Conservation (phyloP, 2,888 invertebrate species). For the Nematopogon swammerdamellus region DNA sequence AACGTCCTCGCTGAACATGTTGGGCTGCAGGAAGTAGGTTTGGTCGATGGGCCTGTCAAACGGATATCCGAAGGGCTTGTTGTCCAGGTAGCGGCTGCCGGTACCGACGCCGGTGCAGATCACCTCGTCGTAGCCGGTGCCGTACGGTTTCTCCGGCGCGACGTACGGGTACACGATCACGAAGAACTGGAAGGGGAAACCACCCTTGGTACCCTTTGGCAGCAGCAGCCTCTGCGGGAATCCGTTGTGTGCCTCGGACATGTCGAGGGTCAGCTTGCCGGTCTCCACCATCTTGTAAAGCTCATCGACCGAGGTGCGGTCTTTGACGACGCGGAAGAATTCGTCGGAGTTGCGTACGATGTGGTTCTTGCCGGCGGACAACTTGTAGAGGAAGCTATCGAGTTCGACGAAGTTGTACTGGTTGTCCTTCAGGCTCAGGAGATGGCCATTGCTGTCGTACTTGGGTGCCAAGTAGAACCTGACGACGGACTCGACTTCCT, state of each 20-base stretch:
- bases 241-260: conserved; percentile 51
- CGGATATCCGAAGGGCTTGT: conserved; percentile 55
- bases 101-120: conserved; percentile 2
- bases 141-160: conserved; percentile 29
- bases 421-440: conserved; percentile 48
- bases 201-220: conserved; percentile 67
- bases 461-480: conserved; percentile 70
- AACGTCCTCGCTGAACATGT: conserved; percentile 60
- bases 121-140: conserved; percentile 22
- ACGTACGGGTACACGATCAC: conserved; percentile 58
- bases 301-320: conserved; percentile 58
- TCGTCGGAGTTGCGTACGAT: conserved; percentile 64
- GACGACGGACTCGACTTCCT: conserved; percentile 53
- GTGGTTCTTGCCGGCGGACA: conserved; percentile 61
- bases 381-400: conserved; percentile 56
- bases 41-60: conserved; percentile 51
- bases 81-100: conserved; percentile 24
- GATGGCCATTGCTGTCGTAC: conserved; percentile 55
- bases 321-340: conserved; percentile 58
- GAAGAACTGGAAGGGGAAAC: conserved; percentile 63
- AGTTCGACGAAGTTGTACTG: conserved; percentile 60
- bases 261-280: conserved; percentile 45
- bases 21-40: conserved; percentile 48
- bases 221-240: conserved; percentile 68
- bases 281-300: conserved; percentile 58